Percentiles rank a stretch among this genome's conserved stretches.
These are phyloP conservation scores for Brachypteracias leptosomus DNA, from an alignment of 2,113 vertebrate species.

Conservation along the genomic window DNA sequence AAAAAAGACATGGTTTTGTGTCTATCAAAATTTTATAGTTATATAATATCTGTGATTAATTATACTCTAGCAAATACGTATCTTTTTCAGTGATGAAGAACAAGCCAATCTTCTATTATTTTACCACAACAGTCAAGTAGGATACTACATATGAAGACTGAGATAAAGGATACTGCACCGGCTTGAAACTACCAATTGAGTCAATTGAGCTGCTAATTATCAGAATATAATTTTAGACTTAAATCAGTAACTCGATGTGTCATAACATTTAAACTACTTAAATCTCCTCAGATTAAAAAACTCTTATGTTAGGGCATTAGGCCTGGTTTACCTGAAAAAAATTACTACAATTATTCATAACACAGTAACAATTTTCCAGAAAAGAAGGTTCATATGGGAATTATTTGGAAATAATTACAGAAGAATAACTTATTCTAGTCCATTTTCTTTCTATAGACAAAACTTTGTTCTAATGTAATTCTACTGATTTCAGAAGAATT, in stretches of 20 bases:
- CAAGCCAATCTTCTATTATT: not conserved
- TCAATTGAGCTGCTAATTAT: not conserved
- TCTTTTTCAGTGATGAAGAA: not conserved
- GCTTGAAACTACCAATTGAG: not conserved
- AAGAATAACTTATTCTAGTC: not conserved
- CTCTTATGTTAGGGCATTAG: not conserved
- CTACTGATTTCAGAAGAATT: not conserved
- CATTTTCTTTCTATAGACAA: not conserved
- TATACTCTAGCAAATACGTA: not conserved
- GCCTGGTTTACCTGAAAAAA: not conserved
- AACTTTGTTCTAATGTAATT: not conserved
- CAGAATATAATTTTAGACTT: not conserved
- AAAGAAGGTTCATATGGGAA: not conserved
- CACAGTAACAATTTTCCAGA: not conserved
- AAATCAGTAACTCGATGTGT: not conserved
- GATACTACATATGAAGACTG: not conserved
- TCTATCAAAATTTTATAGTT: not conserved
- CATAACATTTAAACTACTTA: not conserved
- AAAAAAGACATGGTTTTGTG: fast-evolving
- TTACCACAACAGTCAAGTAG: not conserved
- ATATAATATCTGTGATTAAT: not conserved
- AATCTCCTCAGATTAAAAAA: not conserved
- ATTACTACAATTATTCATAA: not conserved
- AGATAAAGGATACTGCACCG: not conserved
- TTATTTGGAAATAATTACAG: not conserved